Conservation (phyloP, 2,888 invertebrate species). For the Calameuta idolon region DNA sequence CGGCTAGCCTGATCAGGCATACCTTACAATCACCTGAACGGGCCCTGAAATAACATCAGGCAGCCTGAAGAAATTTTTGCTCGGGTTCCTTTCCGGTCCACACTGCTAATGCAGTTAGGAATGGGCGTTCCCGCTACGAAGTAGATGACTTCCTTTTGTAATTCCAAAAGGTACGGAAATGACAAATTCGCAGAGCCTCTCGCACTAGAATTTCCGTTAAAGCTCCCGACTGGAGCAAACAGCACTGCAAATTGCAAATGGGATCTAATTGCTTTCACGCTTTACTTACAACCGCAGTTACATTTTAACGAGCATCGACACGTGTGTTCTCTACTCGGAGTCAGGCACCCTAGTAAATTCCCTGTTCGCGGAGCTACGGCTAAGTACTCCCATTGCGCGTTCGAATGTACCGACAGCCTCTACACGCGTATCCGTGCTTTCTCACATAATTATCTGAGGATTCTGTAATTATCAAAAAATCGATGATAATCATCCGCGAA, state of each 20-base stretch:
- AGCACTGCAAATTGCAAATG: conserved; percentile 46
- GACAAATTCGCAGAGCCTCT: neutral
- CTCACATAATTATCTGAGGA: neutral
- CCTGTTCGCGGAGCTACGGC: conserved; percentile 23
- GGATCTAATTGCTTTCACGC: conserved; percentile 49
- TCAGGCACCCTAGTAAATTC: conserved; percentile 21
- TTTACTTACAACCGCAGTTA: conserved; percentile 43
- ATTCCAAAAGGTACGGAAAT: neutral
- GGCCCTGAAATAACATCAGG: too few relatives aligned
- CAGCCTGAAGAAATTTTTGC: too few relatives aligned
- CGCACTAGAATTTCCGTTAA: neutral
- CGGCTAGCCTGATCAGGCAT: too few relatives aligned
- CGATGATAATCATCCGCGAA: neutral
- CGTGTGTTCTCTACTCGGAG: conserved; percentile 18
- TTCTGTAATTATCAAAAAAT: neutral
- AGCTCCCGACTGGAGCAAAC: conserved; percentile 38
- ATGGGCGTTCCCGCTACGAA: neutral
- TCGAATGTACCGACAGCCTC: neutral
- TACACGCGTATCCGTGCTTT: neutral
- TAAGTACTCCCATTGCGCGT: conserved; percentile 12
- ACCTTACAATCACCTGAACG: too few relatives aligned
- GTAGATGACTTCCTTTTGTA: neutral
- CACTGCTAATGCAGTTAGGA: neutral
- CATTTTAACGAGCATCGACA: conserved; percentile 43
- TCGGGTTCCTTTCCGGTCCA: neutral